Evolutionary conservation across 2,797 vertebrate species (phyloP).

Genomic region (Neosilurus hyrtlii): DNA sequence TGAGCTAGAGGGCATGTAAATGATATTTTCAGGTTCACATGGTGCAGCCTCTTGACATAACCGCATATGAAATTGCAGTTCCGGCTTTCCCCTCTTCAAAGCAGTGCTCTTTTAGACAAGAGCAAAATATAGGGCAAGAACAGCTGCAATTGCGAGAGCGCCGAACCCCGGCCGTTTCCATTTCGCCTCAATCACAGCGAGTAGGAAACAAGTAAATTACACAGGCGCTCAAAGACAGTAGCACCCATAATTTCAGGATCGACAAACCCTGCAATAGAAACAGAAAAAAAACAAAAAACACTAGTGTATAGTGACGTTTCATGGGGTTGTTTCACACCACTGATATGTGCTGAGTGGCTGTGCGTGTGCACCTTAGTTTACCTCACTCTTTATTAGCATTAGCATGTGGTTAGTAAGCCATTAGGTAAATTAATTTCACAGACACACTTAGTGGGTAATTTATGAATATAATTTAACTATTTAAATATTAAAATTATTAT

Average conservation of each 20-base stretch:
- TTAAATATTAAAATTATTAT: background rate
- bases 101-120: conserved; percentile 61
- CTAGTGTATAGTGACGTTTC: conserved; percentile 64
- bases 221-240: conserved; percentile 74
- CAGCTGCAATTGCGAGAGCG: conserved; percentile 58
- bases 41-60: conserved; percentile 47
- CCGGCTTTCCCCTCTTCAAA: conserved; percentile 46
- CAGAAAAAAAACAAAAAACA: conserved; percentile 74
- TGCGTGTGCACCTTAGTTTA: background rate
- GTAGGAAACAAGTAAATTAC: conserved; percentile 80
- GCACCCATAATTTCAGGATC: conserved; percentile 75
- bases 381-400: background rate
- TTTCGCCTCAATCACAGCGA: conserved; percentile 71
- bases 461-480: background rate
- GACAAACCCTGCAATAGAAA: conserved; percentile 77
- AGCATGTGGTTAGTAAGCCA: background rate
- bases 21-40: conserved; percentile 40
- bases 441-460: too few relatives aligned
- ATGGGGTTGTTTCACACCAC: conserved; percentile 58
- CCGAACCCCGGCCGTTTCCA: conserved; percentile 64
- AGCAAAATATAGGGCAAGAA: conserved; percentile 63
- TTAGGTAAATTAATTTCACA: too few relatives aligned
- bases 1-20: conserved; percentile 41
- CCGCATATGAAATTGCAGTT: conserved; percentile 51
- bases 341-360: conserved; percentile 42